These are phyloP conservation scores for Anagyrus pseudococci DNA, from an alignment of 2,888 invertebrate genomes.

Conservation along the genomic window DNA sequence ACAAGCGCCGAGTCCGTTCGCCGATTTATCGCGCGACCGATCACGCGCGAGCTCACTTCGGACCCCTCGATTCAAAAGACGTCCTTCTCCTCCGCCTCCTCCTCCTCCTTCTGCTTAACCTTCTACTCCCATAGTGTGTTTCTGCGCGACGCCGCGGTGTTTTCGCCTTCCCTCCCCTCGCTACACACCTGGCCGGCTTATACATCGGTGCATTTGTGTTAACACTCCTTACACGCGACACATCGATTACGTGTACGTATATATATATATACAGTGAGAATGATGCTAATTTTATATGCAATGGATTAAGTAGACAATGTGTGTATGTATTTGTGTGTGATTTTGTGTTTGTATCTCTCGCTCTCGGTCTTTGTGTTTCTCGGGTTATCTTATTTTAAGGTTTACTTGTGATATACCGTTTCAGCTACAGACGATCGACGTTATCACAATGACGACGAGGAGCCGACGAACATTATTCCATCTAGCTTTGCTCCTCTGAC, in stretches of 20 bases:
- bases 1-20: neutral
- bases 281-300: conserved; percentile 55
- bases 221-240: conserved; percentile 52
- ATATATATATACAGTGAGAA: conserved; percentile 54
- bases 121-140: no score
- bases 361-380: no score
- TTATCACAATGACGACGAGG: conserved; percentile 61
- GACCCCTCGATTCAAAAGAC: conserved; percentile 4
- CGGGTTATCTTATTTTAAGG: conserved; percentile 38
- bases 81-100: no score
- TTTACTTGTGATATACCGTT: conserved; percentile 19
- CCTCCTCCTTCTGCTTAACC: no score
- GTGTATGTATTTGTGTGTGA: conserved; percentile 13
- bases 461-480: conserved; percentile 35
- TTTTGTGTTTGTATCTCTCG: no score
- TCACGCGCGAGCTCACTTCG: neutral
- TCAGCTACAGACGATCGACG: conserved; percentile 54
- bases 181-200: conserved; percentile 3
- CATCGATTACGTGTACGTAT: conserved; percentile 55
- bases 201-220: no score
- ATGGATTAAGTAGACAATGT: conserved; percentile 57
- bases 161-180: no score
- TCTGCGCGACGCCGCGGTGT: conserved; percentile 10
- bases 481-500: conserved; percentile 15
- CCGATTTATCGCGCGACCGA: conserved; percentile 5